A percentile compares a stretch with the other conserved stretches of the same genome.
Conservation (phyloP, 1,140 invertebrate species). For the Dermatophagoides farinae region DNA sequence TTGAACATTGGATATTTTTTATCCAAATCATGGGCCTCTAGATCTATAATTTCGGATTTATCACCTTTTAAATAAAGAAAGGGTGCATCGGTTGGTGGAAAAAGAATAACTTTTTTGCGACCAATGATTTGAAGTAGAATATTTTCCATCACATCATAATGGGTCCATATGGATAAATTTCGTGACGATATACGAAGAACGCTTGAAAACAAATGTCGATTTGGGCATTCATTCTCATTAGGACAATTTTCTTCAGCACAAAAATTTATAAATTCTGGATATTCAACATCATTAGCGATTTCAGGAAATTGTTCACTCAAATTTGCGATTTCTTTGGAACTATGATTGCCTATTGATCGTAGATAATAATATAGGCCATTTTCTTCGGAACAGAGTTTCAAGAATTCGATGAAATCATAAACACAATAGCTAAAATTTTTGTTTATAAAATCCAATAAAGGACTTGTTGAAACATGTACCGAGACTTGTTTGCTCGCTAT, state of each 20-base stretch:
- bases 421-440: conserved; percentile 33
- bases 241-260: background rate
- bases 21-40: conserved; percentile 27
- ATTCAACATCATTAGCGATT: conserved; percentile 29
- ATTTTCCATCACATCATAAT: conserved; percentile 43
- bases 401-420: conserved; percentile 29
- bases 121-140: conserved; percentile 35
- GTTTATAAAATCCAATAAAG: conserved; percentile 33
- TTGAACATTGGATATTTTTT: conserved; percentile 32
- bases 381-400: conserved; percentile 25
- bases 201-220: conserved; percentile 33
- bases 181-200: conserved; percentile 35
- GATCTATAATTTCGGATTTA: conserved; percentile 36
- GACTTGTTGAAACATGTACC: conserved; percentile 30
- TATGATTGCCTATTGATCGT: conserved; percentile 32
- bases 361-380: conserved; percentile 32
- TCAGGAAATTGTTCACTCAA: conserved; percentile 31
- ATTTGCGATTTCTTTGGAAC: conserved; percentile 33
- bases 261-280: conserved; percentile 29
- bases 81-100: conserved; percentile 31
- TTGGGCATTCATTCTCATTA: background rate
- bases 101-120: conserved; percentile 33
- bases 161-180: conserved; percentile 36
- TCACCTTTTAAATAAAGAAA: conserved; percentile 37
- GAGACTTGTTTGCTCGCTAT: conserved; percentile 27